Conservation (phyloP, 1,140 invertebrate genomes). For the Nasonia vitripennis region DNA sequence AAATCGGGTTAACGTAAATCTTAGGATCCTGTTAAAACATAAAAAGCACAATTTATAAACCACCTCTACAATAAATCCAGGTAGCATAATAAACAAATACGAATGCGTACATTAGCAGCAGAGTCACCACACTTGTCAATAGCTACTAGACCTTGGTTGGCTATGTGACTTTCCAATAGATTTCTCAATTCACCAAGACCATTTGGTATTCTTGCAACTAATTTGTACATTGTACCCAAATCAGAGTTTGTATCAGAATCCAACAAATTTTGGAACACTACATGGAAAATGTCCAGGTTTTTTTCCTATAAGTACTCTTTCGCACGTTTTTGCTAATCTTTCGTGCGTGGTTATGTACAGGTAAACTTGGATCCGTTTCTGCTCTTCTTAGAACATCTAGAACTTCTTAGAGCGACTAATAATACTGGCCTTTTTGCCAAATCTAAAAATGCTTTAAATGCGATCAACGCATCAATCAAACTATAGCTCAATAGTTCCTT, state of each 20-base stretch:
- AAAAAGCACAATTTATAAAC: slow-evolving; percentile 4
- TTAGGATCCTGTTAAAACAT: slow-evolving; percentile 89
- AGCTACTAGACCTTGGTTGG: slow-evolving; percentile 92
- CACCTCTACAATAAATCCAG: background rate
- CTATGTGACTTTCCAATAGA: slow-evolving; percentile 95
- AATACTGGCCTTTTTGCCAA: no score
- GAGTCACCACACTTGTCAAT: slow-evolving; percentile 93
- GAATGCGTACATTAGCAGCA: slow-evolving; percentile 80
- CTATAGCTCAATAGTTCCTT: no score
- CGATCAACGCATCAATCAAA: no score
- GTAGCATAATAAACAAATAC: slow-evolving; percentile 35
- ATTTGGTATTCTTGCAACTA: slow-evolving; percentile 95
- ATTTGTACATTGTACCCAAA: slow-evolving; percentile 95
- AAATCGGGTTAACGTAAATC: slow-evolving; percentile 96
- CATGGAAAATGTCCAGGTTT: slow-evolving; percentile 96
- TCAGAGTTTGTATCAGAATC: slow-evolving; percentile 97
- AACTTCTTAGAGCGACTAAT: no score
- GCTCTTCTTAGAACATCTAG: no score
- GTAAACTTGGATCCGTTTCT: slow-evolving; percentile 94
- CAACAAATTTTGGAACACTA: slow-evolving; percentile 97
- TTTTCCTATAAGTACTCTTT: slow-evolving; percentile 98
- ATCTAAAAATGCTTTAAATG: no score
- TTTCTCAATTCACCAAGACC: slow-evolving; percentile 92
- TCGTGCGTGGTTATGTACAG: slow-evolving; percentile 94
- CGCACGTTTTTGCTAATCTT: slow-evolving; percentile 91